These are phyloP conservation scores for Sepioteuthis lessoniana DNA, from an alignment of 2,888 invertebrate genomes.

Conservation along the genomic window DNA sequence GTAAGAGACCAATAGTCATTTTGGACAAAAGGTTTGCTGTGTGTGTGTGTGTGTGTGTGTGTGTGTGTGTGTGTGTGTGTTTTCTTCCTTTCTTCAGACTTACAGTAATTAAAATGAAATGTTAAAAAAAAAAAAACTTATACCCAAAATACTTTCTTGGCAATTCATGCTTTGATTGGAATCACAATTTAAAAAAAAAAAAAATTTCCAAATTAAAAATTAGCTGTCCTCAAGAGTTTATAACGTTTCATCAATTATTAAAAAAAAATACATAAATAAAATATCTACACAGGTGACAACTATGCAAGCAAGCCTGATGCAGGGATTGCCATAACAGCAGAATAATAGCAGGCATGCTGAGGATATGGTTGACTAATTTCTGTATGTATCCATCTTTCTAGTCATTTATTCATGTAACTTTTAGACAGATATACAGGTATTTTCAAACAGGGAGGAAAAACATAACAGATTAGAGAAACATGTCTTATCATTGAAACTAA, in stretches of 20 bases:
- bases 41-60: too few relatives aligned
- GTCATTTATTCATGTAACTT: not conserved
- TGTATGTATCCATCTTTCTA: not conserved
- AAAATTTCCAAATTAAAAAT: too few relatives aligned
- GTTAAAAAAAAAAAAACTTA: not conserved
- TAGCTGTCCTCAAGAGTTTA: not conserved
- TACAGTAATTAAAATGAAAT: not conserved
- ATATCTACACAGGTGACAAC: not conserved
- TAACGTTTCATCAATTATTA: not conserved
- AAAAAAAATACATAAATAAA: too few relatives aligned
- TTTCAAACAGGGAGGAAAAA: not conserved
- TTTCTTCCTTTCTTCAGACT: not conserved
- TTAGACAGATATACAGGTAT: not conserved
- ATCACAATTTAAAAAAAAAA: not conserved
- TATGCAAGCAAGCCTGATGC: conserved; percentile 20
- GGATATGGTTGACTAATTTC: not conserved
- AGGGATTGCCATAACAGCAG: not conserved
- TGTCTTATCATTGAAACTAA: not conserved
- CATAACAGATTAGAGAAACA: not conserved
- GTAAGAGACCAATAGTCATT: not conserved
- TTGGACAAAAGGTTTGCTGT: not conserved
- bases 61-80: too few relatives aligned
- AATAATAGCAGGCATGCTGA: not conserved
- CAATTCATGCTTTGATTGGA: not conserved
- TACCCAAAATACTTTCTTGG: not conserved